Evolutionary conservation across 2,888 invertebrate genomes (phyloP).

Genomic region (Amorpha juglandis): DNA sequence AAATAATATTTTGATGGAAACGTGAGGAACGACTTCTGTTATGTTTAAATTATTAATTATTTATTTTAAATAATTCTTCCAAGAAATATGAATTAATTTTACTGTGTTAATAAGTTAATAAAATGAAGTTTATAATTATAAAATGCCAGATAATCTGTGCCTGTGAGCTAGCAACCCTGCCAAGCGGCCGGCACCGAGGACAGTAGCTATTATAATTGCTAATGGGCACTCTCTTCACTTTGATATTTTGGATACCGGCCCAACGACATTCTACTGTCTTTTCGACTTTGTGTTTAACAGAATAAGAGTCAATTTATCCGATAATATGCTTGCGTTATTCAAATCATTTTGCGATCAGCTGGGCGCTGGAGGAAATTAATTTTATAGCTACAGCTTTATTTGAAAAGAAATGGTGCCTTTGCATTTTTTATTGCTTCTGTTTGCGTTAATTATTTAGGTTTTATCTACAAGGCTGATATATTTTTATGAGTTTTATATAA

Average conservation of each 20-base stretch:
- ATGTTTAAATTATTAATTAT: no score
- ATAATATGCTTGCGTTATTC: neutral
- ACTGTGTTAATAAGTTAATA: no score
- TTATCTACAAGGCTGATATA: no score
- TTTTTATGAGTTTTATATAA: no score
- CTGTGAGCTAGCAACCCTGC: slow-evolving; percentile 26
- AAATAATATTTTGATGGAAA: no score
- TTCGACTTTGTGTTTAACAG: slow-evolving; percentile 27
- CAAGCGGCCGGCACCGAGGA: slow-evolving; percentile 38
- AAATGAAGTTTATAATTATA: no score
- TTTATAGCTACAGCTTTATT: slow-evolving; percentile 22
- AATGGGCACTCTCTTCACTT: slow-evolving; percentile 60
- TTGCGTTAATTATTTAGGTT: neutral
- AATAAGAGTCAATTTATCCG: slow-evolving; percentile 30
- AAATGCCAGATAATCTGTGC: neutral
- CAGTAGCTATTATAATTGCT: slow-evolving; percentile 76
- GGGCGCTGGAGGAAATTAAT: slow-evolving; percentile 22
- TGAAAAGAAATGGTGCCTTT: slow-evolving; percentile 9
- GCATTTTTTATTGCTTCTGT: slow-evolving; percentile 1
- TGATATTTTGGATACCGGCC: slow-evolving; percentile 42
- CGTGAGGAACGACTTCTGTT: no score
- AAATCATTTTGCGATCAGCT: slow-evolving; percentile 31
- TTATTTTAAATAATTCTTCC: neutral
- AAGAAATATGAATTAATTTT: neutral
- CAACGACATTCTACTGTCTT: slow-evolving; percentile 28